Evolutionary conservation across 2,797 vertebrate species (phyloP).

Genomic region (Hydrocynus forskahlii): DNA sequence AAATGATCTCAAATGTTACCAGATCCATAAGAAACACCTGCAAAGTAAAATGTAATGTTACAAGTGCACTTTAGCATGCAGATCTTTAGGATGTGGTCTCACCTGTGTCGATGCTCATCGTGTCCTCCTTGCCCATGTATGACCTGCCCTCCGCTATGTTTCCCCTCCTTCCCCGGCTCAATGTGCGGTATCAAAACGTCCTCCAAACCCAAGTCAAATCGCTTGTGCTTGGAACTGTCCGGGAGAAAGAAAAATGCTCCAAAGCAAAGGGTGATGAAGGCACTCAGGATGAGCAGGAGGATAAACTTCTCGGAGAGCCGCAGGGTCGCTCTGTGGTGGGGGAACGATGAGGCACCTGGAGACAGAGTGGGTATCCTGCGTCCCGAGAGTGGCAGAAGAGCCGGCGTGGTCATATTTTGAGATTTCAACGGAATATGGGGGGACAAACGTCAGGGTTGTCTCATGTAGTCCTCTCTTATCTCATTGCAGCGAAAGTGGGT

Average conservation of each 20-base stretch:
- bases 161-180: constrained; percentile 87
- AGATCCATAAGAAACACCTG: background rate
- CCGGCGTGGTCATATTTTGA: constrained; percentile 89
- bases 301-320: constrained; percentile 99
- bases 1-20: background rate
- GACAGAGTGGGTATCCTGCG: constrained; percentile 92
- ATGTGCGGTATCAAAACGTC: constrained; percentile 97
- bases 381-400: constrained; percentile 93
- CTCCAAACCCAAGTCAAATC: constrained; percentile 96
- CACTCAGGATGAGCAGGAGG: constrained; percentile 98
- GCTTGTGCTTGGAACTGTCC: constrained; percentile 98
- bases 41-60: background rate
- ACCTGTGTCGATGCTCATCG: constrained; percentile 94
- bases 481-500: constrained; percentile 68
- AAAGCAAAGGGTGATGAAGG: constrained; percentile 98
- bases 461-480: constrained; percentile 71
- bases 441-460: constrained; percentile 64
- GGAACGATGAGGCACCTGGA: constrained; percentile 90
- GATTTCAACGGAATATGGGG: constrained; percentile 36
- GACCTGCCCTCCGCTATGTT: constrained; percentile 83
- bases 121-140: constrained; percentile 92
- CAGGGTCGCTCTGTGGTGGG: constrained; percentile 94
- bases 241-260: constrained; percentile 99
- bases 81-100: constrained; percentile 36
- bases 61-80: background rate